Evolutionary conservation across 2,113 vertebrate species (phyloP), one percentile per base, ranked within the genome.

Genomic region (Hyperoodon ampullatus): DNA sequence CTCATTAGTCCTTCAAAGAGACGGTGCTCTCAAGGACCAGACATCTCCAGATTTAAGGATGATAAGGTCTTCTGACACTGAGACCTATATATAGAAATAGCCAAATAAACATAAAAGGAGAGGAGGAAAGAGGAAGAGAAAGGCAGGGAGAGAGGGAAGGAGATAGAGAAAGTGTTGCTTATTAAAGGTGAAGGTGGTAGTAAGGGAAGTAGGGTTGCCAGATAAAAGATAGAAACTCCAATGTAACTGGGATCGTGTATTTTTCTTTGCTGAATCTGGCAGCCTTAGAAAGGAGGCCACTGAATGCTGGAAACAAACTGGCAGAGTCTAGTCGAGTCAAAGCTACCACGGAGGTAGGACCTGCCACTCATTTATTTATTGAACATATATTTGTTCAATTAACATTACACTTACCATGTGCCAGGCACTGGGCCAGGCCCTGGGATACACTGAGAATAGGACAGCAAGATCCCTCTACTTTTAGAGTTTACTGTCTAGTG

Each of bases 81-180:
- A 93, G 42, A 94, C 44, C 24, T 23, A 50, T 61, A 42, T 68
- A 93, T 50, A 95, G 81, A 92, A 72, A 88, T 26, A 65, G 28
- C 70, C 24, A 70, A 53, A 82, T 15, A 90, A 75, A 84, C 24
- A 28, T 65, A 71, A 53, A 28, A 89, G 63, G 42, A 63, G 53
- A 94, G 13, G 30, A 82, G 23, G 33, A 85, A 93, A 63, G 68
- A 63, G 11, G 39, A 88, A 13, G 21, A 85, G 35, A 77, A 78
- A 87, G 50, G 12, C 33, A 82, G 47, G 15, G 44, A 74, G 16
- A 5, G 68, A 61, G 19, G 26, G 24, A 63, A 80, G 21, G 9
- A 84, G 18, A 35, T 21, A 87, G 6, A n/a, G 28, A 55, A 55
- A 47, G 28, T 39, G 4, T 26, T 66, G n/a, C 65, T 86, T 78